Conservation (phyloP, 2,888 invertebrate species). For the Brachyopa scutellaris region DNA sequence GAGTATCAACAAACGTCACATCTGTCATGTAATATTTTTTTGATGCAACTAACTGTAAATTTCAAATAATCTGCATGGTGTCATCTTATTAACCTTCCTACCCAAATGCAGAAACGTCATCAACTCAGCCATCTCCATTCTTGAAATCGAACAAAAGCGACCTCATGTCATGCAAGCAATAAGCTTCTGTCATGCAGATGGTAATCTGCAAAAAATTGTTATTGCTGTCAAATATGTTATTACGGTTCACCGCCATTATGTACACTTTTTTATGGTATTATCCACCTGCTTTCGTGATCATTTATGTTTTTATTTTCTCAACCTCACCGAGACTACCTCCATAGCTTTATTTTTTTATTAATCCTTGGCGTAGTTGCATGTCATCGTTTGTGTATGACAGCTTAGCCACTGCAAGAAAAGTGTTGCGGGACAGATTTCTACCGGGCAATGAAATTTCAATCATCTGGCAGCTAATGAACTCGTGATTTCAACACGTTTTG, state of each 20-base stretch:
- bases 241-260: slow-evolving; percentile 15
- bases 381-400: background rate
- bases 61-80: no score
- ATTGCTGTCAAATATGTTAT: slow-evolving; percentile 22
- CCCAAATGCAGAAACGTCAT: no score
- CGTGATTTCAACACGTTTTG: slow-evolving; percentile 42
- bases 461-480: slow-evolving; percentile 57
- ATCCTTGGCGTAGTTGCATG: slow-evolving; percentile 20
- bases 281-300: slow-evolving; percentile 36
- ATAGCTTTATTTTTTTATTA: slow-evolving; percentile 47
- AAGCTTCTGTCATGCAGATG: no score
- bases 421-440: background rate
- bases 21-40: no score
- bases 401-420: no score
- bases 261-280: slow-evolving; percentile 33
- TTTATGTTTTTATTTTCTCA: slow-evolving; percentile 51
- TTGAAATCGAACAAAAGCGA: no score
- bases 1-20: no score
- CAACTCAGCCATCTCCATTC: no score
- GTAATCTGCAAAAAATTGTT: no score
- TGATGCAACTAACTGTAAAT: no score
- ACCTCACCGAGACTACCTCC: slow-evolving; percentile 43
- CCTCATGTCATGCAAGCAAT: no score
- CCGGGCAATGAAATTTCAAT: slow-evolving; percentile 39
- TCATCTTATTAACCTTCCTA: no score